phyloP scores from a whole-genome alignment of 92 coral and sea anemone species.

The Epizoanthus illoricatus region DNA sequence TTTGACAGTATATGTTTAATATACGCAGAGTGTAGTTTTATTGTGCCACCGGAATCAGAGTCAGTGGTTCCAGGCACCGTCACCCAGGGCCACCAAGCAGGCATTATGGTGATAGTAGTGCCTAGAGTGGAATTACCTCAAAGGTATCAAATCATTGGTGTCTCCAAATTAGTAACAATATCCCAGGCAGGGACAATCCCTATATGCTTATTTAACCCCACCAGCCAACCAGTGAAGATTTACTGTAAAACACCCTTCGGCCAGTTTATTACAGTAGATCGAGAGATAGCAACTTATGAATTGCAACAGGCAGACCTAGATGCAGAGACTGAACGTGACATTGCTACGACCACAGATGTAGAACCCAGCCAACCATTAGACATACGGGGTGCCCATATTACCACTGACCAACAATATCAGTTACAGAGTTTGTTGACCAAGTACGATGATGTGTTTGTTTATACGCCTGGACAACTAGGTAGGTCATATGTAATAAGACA shows the following conservation, averaged over 20 bases:
- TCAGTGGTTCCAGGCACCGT: background rate
- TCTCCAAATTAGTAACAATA: background rate
- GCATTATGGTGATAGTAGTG: background rate
- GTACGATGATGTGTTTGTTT: slow-evolving; percentile 4
- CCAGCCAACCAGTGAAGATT: background rate
- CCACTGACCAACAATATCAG: background rate
- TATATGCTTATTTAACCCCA: background rate
- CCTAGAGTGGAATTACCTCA: background rate
- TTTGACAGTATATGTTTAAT: no score
- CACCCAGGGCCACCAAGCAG: background rate
- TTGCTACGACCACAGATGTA: background rate
- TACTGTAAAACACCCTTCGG: background rate
- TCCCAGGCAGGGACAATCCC: background rate
- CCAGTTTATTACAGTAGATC: background rate
- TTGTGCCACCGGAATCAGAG: slow-evolving; percentile 8
- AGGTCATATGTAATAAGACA: slow-evolving; percentile 45
- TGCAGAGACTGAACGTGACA: background rate
- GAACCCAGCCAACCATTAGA: background rate
- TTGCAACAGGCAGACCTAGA: slow-evolving; percentile 3
- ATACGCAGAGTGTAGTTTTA: background rate
- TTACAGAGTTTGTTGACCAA: background rate
- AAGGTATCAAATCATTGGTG: slow-evolving; percentile 1
- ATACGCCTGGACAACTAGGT: slow-evolving; percentile 8
- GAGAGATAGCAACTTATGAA: background rate
- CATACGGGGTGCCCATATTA: background rate